A percentile compares a stretch with the other conserved stretches of the same genome.
These are phyloP conservation scores for Limulus polyphemus DNA, from an alignment of 2,888 invertebrate species.

Conservation along the genomic window DNA sequence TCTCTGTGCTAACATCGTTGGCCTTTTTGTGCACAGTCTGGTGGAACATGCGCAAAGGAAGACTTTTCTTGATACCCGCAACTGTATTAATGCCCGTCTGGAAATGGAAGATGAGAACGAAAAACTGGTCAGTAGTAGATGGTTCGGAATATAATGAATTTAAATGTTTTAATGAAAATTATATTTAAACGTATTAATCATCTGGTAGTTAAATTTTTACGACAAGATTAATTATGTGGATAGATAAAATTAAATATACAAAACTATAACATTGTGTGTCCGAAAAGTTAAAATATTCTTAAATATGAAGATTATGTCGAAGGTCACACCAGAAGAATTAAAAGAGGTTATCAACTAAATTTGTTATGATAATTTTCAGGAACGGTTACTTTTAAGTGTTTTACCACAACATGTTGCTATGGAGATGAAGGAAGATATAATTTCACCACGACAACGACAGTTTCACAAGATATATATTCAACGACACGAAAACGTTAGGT, in stretches of 20 bases:
- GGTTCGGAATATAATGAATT: too few species aligned
- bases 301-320: too few species aligned
- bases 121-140: conserved; percentile 51
- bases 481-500: conserved; percentile 85
- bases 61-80: conserved; percentile 77
- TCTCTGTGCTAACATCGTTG: conserved; percentile 68
- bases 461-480: conserved; percentile 92
- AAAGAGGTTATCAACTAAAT: too few species aligned
- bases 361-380: conserved; percentile 33
- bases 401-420: conserved; percentile 80
- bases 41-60: conserved; percentile 79
- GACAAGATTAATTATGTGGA: background rate
- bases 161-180: background rate
- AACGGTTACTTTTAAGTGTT: conserved; percentile 69
- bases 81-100: conserved; percentile 79
- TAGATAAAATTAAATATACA: too few species aligned
- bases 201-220: background rate
- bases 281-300: too few species aligned
- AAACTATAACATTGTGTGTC: too few species aligned
- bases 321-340: too few species aligned
- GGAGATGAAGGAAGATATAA: conserved; percentile 89
- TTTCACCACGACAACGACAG: conserved; percentile 76
- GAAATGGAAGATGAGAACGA: conserved; percentile 92
- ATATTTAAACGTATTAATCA: background rate
- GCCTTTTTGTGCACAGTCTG: conserved; percentile 71